phyloP scores from a whole-genome alignment of 2,113 vertebrate species.

The Melanerpes aurifrons region DNA sequence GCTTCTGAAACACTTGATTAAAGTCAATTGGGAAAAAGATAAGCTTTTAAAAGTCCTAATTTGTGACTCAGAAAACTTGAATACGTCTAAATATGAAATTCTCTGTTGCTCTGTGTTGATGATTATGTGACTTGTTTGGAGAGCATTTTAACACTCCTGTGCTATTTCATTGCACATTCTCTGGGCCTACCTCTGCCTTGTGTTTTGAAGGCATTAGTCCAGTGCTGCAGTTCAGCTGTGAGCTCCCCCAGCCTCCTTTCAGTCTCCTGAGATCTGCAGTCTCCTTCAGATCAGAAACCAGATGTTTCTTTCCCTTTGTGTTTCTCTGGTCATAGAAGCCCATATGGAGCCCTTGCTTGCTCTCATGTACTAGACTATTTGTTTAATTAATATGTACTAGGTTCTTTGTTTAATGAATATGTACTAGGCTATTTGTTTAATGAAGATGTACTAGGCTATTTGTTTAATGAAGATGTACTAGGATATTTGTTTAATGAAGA shows the following conservation, averaged over 20 bases:
- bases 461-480: too few species aligned
- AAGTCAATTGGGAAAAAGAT: slow-evolving; percentile 76
- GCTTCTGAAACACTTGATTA: slow-evolving; percentile 77
- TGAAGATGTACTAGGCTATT: too few species aligned
- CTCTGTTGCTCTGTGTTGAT: background rate
- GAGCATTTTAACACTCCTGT: background rate
- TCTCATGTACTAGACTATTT: background rate
- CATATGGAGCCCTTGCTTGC: background rate
- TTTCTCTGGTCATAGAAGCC: background rate
- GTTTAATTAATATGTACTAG: background rate
- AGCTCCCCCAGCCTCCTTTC: background rate
- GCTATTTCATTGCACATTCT: background rate
- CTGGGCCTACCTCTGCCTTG: background rate
- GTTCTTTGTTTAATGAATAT: too few species aligned
- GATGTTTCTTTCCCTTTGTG: background rate
- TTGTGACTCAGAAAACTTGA: slow-evolving; percentile 69
- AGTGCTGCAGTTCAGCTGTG: background rate
- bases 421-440: too few species aligned
- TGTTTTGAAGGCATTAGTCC: background rate
- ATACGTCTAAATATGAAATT: slow-evolving; percentile 62
- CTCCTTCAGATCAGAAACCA: background rate
- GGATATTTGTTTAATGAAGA: too few species aligned
- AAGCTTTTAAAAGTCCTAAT: slow-evolving; percentile 75
- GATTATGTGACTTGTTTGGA: background rate
- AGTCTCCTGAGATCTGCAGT: background rate